Conservation (phyloP, 2,888 invertebrate species). For the Phania funesta region DNA sequence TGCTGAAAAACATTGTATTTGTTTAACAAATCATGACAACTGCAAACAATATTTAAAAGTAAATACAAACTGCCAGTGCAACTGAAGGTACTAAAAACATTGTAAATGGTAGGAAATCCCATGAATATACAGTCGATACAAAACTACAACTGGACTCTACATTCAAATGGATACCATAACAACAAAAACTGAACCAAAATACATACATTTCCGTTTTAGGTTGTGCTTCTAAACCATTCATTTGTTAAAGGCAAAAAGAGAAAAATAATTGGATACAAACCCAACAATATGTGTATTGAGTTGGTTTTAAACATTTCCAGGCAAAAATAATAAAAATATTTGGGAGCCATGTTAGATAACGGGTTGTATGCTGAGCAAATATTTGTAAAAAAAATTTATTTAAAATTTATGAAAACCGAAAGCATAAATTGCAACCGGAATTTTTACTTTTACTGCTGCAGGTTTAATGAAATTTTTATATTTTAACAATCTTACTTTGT, state of each 20-base stretch:
- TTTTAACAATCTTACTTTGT: too few species aligned
- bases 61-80: conserved; percentile 21
- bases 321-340: too few species aligned
- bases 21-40: conserved; percentile 10
- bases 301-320: too few species aligned
- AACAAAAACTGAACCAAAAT: background rate
- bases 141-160: background rate
- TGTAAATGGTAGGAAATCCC: conserved; percentile 46
- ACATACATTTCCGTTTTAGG: conserved; percentile 43
- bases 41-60: conserved; percentile 7
- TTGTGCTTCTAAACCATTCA: conserved; percentile 19
- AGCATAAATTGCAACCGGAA: too few species aligned
- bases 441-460: too few species aligned
- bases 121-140: background rate
- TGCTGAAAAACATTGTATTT: background rate
- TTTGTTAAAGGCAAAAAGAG: conserved; percentile 17
- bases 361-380: too few species aligned
- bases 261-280: too few species aligned
- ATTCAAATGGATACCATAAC: conserved; percentile 21
- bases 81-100: conserved; percentile 11
- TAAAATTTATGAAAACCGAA: too few species aligned
- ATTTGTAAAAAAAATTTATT: too few species aligned
- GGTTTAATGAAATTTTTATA: too few species aligned
- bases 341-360: too few species aligned
- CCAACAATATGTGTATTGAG: too few species aligned